phyloP scores from a whole-genome alignment of 2,113 vertebrate species.

The Elgaria multicarinata region DNA sequence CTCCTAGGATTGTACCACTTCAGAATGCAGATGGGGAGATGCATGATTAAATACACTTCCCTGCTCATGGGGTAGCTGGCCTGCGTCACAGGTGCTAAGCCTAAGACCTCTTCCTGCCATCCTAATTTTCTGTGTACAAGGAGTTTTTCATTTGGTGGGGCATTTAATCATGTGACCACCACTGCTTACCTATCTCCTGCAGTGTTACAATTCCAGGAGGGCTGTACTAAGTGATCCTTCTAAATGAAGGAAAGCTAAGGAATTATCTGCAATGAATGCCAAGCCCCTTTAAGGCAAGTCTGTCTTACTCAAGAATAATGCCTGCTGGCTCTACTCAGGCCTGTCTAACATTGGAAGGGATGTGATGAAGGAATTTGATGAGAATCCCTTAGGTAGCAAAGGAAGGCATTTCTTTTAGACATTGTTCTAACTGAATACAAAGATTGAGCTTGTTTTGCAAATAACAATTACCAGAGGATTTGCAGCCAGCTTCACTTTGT shows the following conservation, averaged over 20 bases:
- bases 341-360: constrained; percentile 1
- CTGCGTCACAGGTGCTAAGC: neutral
- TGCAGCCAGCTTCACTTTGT: constrained; percentile 49
- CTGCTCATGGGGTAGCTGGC: neutral
- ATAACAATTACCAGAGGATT: constrained; percentile 42
- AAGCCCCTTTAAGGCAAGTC: neutral
- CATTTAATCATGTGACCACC: neutral
- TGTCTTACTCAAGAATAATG: constrained; percentile 1
- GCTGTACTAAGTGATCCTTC: neutral
- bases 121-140: neutral
- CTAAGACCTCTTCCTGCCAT: neutral
- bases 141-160: neutral
- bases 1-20: neutral
- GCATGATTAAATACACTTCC: neutral
- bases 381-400: constrained; percentile 20
- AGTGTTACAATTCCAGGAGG: neutral
- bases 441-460: neutral
- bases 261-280: neutral
- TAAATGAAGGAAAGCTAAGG: neutral
- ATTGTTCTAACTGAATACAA: constrained; percentile 13
- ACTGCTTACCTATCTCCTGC: neutral
- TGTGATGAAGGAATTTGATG: constrained; percentile 20
- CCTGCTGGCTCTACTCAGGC: constrained; percentile 1
- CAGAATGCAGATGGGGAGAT: neutral
- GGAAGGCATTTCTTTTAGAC: constrained; percentile 21